A percentile compares a stretch with the other conserved stretches of the same genome.
Conservation (phyloP, 2,888 invertebrate species). For the Myopa tessellatipennis region DNA sequence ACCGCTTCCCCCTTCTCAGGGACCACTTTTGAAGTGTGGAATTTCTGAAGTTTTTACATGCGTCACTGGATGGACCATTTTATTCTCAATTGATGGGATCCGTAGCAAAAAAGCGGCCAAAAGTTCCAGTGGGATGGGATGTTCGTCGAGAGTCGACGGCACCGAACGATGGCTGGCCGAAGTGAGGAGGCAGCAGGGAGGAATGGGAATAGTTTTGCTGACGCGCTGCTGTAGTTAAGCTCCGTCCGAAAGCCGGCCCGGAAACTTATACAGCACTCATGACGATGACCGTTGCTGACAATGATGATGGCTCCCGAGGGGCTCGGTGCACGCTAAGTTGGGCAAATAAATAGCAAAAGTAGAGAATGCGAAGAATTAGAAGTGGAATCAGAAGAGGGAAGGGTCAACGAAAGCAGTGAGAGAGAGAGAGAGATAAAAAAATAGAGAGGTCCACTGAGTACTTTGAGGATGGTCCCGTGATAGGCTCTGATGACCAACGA, state of each 20-base stretch:
- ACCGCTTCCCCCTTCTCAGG: too few relatives aligned
- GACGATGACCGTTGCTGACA: slow-evolving; percentile 32
- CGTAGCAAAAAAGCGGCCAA: neutral
- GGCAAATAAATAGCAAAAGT: neutral
- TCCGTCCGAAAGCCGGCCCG: slow-evolving; percentile 12
- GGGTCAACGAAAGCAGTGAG: neutral
- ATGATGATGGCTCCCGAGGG: slow-evolving; percentile 25
- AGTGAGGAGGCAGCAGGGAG: neutral
- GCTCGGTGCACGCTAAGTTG: neutral
- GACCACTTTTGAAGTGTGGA: too few relatives aligned
- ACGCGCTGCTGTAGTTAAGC: too few relatives aligned
- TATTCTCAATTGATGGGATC: slow-evolving; percentile 22
- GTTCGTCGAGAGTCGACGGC: too few relatives aligned
- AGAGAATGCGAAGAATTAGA: neutral
- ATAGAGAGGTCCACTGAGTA: too few relatives aligned
- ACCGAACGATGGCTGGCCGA: neutral
- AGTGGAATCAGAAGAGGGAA: neutral
- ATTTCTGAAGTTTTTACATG: neutral
- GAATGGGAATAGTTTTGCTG: neutral
- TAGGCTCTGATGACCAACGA: neutral
- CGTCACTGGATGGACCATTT: slow-evolving; percentile 8
- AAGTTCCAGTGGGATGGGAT: neutral
- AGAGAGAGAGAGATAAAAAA: neutral
- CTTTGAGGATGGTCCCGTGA: neutral
- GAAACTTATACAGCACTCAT: slow-evolving; percentile 27